These are phyloP conservation scores for Bimastos eiseni DNA, from an alignment of 2,888 invertebrate genomes.

Conservation along the genomic window DNA sequence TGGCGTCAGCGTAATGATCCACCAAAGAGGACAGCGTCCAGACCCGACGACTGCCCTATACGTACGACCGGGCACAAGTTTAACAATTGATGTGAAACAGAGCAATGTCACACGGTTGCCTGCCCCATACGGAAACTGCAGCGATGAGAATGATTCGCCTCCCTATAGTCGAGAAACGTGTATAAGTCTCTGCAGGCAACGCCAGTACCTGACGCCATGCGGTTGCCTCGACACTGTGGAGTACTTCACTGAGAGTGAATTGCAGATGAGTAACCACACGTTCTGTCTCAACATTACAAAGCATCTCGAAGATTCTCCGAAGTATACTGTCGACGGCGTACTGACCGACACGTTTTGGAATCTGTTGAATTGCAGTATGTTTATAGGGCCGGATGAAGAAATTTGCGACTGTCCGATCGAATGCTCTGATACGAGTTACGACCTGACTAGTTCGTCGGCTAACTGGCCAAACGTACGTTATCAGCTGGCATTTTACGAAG, in stretches of 20 bases:
- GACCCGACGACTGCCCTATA: not conserved
- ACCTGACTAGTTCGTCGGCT: not conserved
- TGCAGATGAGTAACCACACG: too few relatives aligned
- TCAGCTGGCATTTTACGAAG: constrained; percentile 20
- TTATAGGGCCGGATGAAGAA: not conserved
- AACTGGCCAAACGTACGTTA: not conserved
- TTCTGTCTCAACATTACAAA: too few relatives aligned
- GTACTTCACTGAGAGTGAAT: too few relatives aligned
- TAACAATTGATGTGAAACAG: not conserved
- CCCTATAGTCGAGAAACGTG: not conserved
- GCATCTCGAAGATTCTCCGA: too few relatives aligned
- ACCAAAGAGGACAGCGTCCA: not conserved
- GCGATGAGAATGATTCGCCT: not conserved
- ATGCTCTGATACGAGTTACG: not conserved
- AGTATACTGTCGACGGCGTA: too few relatives aligned
- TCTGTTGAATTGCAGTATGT: not conserved
- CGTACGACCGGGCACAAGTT: not conserved
- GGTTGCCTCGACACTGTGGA: not conserved
- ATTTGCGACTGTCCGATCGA: not conserved
- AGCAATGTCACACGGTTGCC: not conserved
- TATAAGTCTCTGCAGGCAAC: not conserved
- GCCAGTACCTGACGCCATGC: not conserved
- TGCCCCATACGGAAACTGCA: constrained; percentile 22
- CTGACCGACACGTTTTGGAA: not conserved
- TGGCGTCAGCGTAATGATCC: not conserved